Evolutionary conservation across 1,140 invertebrate species (phyloP).

Genomic region (Caenorhabditis latens): DNA sequence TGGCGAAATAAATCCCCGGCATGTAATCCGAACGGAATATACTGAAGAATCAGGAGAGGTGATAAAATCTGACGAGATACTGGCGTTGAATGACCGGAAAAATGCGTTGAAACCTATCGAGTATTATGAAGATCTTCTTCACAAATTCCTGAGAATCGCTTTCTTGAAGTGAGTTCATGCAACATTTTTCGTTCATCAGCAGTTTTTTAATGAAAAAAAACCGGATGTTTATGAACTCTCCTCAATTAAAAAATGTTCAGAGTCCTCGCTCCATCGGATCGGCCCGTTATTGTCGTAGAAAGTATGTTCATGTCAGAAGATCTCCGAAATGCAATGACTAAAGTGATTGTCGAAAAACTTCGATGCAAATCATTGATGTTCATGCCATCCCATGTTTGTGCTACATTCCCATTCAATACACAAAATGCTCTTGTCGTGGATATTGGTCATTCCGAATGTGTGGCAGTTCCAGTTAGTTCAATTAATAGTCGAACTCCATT

Average conservation of each 20-base stretch:
- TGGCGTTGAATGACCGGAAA: constrained; percentile 22
- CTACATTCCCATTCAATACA: constrained; percentile 21
- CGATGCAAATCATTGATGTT: constrained; percentile 37
- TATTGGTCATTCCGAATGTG: constrained; percentile 34
- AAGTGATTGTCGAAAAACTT: constrained; percentile 1
- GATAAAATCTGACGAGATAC: constrained; percentile 4
- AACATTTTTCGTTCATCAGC: background rate
- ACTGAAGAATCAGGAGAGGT: background rate
- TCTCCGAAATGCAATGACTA: constrained; percentile 4
- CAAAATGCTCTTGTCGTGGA: constrained; percentile 34
- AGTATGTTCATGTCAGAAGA: constrained; percentile 42
- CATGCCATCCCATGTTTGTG: constrained; percentile 37
- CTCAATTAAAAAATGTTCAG: background rate
- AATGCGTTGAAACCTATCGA: background rate
- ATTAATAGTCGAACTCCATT: background rate
- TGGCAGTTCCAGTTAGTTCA: constrained; percentile 22
- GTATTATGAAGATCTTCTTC: constrained; percentile 29
- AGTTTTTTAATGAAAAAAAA: no score
- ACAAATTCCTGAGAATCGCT: constrained; percentile 1
- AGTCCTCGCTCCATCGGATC: constrained; percentile 18
- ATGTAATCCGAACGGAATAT: constrained; percentile 31
- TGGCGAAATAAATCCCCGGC: constrained; percentile 16
- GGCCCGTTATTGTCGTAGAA: constrained; percentile 40
- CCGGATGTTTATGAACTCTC: no score
- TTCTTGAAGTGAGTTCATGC: constrained; percentile 1